Evolutionary conservation across 2,113 vertebrate genomes (phyloP).

Genomic region (Tautogolabrus adspersus): DNA sequence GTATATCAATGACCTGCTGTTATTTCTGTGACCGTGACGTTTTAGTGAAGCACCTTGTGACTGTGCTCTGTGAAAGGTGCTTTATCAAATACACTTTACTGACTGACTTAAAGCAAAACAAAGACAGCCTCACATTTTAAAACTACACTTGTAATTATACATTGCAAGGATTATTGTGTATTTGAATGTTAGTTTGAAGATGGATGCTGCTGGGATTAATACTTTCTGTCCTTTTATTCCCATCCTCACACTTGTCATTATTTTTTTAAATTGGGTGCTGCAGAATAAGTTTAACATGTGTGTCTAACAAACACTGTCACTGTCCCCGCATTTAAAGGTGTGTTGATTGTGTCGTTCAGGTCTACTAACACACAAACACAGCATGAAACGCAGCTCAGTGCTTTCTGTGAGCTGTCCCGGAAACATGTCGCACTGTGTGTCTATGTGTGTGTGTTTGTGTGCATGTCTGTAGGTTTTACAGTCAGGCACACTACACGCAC

Average conservation of each 20-base stretch:
- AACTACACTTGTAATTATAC: too few species aligned
- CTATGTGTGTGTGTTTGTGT: slow-evolving; percentile 1
- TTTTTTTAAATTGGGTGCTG: not conserved
- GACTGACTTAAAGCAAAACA: too few species aligned
- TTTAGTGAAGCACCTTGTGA: too few species aligned
- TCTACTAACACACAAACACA: slow-evolving; percentile 22
- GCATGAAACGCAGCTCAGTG: slow-evolving; percentile 9
- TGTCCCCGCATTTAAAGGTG: slow-evolving; percentile 14
- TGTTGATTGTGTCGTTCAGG: slow-evolving; percentile 30
- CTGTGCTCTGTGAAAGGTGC: too few species aligned
- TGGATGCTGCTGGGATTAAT: not conserved
- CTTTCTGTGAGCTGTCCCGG: slow-evolving; percentile 34
- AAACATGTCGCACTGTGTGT: slow-evolving; percentile 34
- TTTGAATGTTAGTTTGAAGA: too few species aligned
- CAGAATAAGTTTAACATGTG: not conserved
- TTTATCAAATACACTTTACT: too few species aligned
- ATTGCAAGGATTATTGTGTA: not conserved
- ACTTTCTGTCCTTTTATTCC: not conserved
- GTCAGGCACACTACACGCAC: not conserved
- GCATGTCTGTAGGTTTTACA: not conserved
- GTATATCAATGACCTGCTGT: too few species aligned
- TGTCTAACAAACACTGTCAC: slow-evolving; percentile 9
- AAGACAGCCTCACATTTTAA: too few species aligned
- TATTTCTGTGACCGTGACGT: too few species aligned
- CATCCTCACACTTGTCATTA: not conserved